These are phyloP conservation scores for Habropoda laboriosa DNA, from an alignment of 1,140 invertebrate genomes.

Conservation along the genomic window DNA sequence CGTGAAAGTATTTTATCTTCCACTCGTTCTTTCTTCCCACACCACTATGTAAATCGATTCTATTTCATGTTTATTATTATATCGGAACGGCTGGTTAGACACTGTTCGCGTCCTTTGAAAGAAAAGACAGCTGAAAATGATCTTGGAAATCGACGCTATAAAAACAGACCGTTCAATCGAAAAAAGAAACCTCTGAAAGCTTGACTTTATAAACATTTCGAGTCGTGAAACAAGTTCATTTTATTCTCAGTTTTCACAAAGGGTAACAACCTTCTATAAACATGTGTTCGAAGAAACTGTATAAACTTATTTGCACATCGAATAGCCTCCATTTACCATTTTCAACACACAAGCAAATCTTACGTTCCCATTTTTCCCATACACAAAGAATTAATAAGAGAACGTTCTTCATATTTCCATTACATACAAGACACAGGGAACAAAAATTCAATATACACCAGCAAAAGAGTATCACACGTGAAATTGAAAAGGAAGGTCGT, in stretches of 20 bases:
- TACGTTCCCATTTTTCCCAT: no score
- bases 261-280: constrained; percentile 14
- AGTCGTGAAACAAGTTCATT: constrained; percentile 11
- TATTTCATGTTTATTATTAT: background rate
- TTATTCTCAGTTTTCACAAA: constrained; percentile 15
- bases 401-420: background rate
- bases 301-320: background rate
- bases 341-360: no score
- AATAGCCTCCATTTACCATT: no score
- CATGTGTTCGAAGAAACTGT: background rate
- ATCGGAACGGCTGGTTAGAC: background rate
- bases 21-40: background rate
- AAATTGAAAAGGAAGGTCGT: constrained; percentile 35
- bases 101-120: background rate
- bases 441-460: background rate
- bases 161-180: background rate
- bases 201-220: constrained; percentile 21
- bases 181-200: background rate
- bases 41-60: constrained; percentile 12
- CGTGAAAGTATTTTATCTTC: background rate
- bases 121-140: background rate
- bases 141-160: background rate
- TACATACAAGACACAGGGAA: background rate
- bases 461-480: no score
- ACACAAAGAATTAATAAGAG: background rate